phyloP scores from a whole-genome alignment of 2,797 vertebrate species.

The Spinus pinus region DNA sequence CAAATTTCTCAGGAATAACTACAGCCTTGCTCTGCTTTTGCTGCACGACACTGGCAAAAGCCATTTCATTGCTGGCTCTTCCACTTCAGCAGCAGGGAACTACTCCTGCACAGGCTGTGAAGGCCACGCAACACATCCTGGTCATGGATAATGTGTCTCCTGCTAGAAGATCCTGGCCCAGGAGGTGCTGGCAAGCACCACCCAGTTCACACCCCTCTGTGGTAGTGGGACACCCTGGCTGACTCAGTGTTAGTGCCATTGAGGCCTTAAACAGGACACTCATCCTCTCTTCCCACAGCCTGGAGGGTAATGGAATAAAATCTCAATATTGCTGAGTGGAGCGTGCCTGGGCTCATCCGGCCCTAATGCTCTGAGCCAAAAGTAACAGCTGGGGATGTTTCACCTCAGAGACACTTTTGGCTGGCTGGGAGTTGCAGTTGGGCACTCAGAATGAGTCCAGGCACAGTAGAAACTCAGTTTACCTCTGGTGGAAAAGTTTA shows the following conservation, averaged over 20 bases:
- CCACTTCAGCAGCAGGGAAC: neutral
- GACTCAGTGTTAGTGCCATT: neutral
- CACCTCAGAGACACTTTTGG: too few species aligned
- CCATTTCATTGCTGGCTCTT: neutral
- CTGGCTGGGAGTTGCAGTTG: too few species aligned
- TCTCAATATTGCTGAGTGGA: too few species aligned
- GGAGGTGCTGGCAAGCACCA: neutral
- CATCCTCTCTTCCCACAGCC: neutral
- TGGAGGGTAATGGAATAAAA: neutral
- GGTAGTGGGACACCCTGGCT: neutral
- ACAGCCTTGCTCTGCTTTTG: neutral
- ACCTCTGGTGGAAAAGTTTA: too few species aligned
- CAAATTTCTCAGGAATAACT: neutral
- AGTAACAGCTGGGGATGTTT: too few species aligned
- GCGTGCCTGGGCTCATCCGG: too few species aligned
- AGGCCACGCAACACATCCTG: neutral
- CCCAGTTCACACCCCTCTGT: rapidly evolving
- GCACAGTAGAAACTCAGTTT: too few species aligned
- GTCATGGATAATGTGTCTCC: rapidly evolving
- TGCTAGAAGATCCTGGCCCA: neutral
- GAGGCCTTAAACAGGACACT: too few species aligned
- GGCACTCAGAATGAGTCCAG: too few species aligned
- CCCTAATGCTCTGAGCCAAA: too few species aligned
- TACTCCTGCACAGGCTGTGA: neutral
- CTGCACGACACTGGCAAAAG: neutral